These are phyloP conservation scores for Meteorus sp. DNA, from an alignment of 1,140 invertebrate genomes.

Conservation along the genomic window DNA sequence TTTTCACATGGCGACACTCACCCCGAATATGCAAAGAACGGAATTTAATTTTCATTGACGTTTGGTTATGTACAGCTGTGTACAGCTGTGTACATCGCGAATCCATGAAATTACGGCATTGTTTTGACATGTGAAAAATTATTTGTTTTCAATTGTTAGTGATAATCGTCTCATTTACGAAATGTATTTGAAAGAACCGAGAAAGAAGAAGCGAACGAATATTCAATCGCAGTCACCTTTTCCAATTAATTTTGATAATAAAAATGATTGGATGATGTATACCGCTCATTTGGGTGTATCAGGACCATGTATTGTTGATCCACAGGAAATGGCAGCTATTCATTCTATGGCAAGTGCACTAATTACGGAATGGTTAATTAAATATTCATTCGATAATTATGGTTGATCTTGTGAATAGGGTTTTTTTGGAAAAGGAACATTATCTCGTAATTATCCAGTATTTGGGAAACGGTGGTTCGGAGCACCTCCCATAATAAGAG, in stretches of 20 bases:
- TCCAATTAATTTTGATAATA: constrained; percentile 56
- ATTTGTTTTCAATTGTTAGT: no score
- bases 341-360: constrained; percentile 62
- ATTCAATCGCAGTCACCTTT: constrained; percentile 48
- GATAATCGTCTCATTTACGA: no score
- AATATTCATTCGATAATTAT: neutral
- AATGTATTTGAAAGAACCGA: constrained; percentile 57
- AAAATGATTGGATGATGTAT: constrained; percentile 57
- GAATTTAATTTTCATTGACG: no score
- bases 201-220: constrained; percentile 46
- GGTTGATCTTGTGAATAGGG: constrained; percentile 53
- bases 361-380: neutral
- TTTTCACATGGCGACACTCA: no score
- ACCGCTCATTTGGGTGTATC: constrained; percentile 67
- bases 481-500: constrained; percentile 56
- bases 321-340: constrained; percentile 63
- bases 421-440: constrained; percentile 73
- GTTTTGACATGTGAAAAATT: no score
- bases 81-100: no score
- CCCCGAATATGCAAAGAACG: no score
- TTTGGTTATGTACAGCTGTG: no score
- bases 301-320: constrained; percentile 65
- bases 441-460: constrained; percentile 64
- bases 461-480: constrained; percentile 51
- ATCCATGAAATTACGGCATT: no score